A percentile compares a stretch with the other conserved stretches of the same genome.
Conservation (phyloP, 2,888 invertebrate species). For the Odontocolon sp. region DNA sequence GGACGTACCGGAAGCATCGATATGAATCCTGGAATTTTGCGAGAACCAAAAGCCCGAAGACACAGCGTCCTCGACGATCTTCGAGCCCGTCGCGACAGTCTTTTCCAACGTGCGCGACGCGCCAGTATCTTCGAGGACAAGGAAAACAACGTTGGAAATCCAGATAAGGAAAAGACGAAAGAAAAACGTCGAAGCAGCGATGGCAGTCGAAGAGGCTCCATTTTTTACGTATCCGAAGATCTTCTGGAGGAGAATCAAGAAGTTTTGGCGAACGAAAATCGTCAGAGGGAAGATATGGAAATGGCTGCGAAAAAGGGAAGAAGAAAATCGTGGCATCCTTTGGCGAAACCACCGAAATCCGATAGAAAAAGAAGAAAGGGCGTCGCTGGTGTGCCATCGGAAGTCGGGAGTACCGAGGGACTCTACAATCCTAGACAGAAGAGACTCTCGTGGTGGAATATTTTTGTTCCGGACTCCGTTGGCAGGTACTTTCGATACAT, state of each 20-base stretch:
- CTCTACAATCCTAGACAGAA: slow-evolving; percentile 84
- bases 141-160: slow-evolving; percentile 59
- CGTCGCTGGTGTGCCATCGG: slow-evolving; percentile 80
- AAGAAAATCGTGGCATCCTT: slow-evolving; percentile 85
- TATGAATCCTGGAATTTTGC: slow-evolving; percentile 64
- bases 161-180: slow-evolving; percentile 66
- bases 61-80: slow-evolving; percentile 80
- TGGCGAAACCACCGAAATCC: slow-evolving; percentile 73
- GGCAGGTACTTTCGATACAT: slow-evolving; percentile 71
- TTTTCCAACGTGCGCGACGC: slow-evolving; percentile 75
- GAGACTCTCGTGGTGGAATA: slow-evolving; percentile 94
- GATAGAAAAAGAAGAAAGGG: slow-evolving; percentile 83
- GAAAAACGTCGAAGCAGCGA: slow-evolving; percentile 72
- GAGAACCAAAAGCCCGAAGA: slow-evolving; percentile 72
- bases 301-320: slow-evolving; percentile 82
- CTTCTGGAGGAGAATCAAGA: slow-evolving; percentile 73
- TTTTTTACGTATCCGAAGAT: slow-evolving; percentile 78
- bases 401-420: slow-evolving; percentile 81
- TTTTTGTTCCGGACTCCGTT: slow-evolving; percentile 87
- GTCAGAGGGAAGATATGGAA: slow-evolving; percentile 54
- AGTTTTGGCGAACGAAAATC: slow-evolving; percentile 61
- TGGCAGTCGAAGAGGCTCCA: slow-evolving; percentile 70
- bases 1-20: slow-evolving; percentile 49
- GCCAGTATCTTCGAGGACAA: slow-evolving; percentile 75
- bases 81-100: slow-evolving; percentile 75